phyloP scores from a whole-genome alignment of 2,888 invertebrate genomes.

The Drosophila borborema region DNA sequence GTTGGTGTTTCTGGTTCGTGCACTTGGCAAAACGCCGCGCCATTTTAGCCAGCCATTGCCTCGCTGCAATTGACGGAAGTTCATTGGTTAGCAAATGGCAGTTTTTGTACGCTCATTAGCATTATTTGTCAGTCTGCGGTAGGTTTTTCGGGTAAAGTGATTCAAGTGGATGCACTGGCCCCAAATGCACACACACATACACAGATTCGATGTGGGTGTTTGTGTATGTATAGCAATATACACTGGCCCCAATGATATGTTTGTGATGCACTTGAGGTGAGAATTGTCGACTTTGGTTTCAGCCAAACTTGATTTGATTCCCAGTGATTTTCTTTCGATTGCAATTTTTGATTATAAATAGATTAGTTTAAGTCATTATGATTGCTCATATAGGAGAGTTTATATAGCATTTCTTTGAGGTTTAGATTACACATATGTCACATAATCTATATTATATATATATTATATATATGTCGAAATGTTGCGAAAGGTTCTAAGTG shows the following conservation, averaged over 20 bases:
- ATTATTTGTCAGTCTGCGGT: conserved; percentile 78
- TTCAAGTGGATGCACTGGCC: conserved; percentile 58
- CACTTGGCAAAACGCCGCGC: conserved; percentile 74
- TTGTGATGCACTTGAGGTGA: conserved; percentile 16
- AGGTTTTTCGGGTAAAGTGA: conserved; percentile 65
- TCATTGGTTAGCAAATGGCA: conserved; percentile 80
- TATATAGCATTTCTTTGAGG: not conserved
- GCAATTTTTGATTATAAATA: too few species aligned
- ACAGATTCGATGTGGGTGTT: not conserved
- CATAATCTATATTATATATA: too few species aligned
- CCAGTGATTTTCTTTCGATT: not conserved
- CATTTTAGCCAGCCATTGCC: conserved; percentile 65
- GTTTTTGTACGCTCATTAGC: conserved; percentile 80
- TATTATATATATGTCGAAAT: too few species aligned
- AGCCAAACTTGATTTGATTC: conserved; percentile 12
- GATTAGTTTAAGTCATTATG: not conserved
- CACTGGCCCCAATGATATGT: conserved; percentile 15
- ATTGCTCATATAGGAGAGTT: not conserved
- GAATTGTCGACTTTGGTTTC: conserved; percentile 26
- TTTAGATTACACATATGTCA: too few species aligned
- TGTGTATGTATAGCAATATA: conserved; percentile 15
- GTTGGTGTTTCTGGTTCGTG: conserved; percentile 48
- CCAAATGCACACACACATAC: conserved; percentile 23
- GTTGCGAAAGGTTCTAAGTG: too few species aligned
- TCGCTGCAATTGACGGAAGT: conserved; percentile 76